These are phyloP conservation scores for Coreius guichenoti DNA, from an alignment of 2,797 vertebrate genomes.

Conservation along the genomic window DNA sequence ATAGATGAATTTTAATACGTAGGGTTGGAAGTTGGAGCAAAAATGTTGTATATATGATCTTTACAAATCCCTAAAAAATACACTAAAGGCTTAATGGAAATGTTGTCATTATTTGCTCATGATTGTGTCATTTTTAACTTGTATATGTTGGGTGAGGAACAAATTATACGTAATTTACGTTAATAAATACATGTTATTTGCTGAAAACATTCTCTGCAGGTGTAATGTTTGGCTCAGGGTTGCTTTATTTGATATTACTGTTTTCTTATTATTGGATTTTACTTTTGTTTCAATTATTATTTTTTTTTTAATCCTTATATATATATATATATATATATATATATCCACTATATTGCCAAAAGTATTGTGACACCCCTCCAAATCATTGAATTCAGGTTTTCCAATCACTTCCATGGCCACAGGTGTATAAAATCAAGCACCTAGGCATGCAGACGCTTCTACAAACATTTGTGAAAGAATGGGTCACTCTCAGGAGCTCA, in stretches of 20 bases:
- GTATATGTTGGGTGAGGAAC: neutral
- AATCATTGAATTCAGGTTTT: too few species aligned
- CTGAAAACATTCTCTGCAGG: neutral
- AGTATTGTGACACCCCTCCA: too few species aligned
- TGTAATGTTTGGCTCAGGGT: neutral
- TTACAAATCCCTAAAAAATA: neutral
- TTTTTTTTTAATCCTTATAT: too few species aligned
- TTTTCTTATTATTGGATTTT: neutral
- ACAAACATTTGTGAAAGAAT: too few species aligned
- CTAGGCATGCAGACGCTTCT: too few species aligned
- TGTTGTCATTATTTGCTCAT: neutral
- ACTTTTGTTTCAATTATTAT: too few species aligned
- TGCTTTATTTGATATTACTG: neutral
- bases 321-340: too few species aligned
- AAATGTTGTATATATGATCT: neutral
- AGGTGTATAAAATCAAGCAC: too few species aligned
- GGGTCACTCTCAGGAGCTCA: too few species aligned
- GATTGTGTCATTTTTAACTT: neutral
- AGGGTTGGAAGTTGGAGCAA: neutral
- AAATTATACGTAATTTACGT: neutral
- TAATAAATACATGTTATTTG: neutral
- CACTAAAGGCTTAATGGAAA: neutral
- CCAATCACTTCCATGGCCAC: too few species aligned
- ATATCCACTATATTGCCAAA: too few species aligned
- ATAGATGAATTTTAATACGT: neutral